A percentile compares a stretch with the other conserved stretches of the same genome.
Conservation (phyloP, 2,797 vertebrate species). For the Diglossa cyanea region DNA sequence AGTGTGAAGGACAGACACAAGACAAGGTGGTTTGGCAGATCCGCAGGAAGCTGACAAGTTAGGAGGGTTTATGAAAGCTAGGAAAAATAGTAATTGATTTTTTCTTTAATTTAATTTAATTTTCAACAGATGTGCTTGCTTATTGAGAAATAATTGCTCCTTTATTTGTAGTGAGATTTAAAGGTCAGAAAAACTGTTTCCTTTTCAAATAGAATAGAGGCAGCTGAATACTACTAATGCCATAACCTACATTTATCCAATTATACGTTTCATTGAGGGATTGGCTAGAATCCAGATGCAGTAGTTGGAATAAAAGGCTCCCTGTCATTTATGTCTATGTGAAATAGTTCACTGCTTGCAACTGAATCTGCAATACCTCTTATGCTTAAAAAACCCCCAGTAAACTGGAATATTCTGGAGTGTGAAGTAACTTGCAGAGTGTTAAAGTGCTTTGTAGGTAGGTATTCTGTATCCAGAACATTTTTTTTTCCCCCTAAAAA, state of each 20-base stretch:
- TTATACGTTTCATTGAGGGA: constrained; percentile 31
- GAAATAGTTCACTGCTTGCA: constrained; percentile 12
- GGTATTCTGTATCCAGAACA: not conserved
- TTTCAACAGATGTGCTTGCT: not conserved
- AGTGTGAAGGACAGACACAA: not conserved
- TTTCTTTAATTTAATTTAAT: not conserved
- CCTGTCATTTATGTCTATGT: not conserved
- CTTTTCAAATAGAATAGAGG: constrained; percentile 31
- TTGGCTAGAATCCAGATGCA: constrained; percentile 46
- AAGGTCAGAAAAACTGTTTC: constrained; percentile 38
- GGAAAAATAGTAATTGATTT: not conserved
- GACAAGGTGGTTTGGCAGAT: not conserved
- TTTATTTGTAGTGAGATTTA: constrained; percentile 42
- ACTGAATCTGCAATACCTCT: not conserved
- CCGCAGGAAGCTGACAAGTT: not conserved
- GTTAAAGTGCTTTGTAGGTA: not conserved
- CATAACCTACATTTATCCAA: constrained; percentile 58
- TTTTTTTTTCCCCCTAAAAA: not conserved
- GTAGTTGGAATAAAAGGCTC: constrained; percentile 23
- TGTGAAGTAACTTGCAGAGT: not conserved
- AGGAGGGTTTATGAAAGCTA: not conserved
- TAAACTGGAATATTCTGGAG: not conserved
- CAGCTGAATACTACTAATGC: constrained; percentile 1
- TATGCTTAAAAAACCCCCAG: not conserved
- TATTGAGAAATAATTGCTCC: constrained; percentile 21